Conservation (phyloP, 2,888 invertebrate genomes). For the Siphlonurus alternatus region DNA sequence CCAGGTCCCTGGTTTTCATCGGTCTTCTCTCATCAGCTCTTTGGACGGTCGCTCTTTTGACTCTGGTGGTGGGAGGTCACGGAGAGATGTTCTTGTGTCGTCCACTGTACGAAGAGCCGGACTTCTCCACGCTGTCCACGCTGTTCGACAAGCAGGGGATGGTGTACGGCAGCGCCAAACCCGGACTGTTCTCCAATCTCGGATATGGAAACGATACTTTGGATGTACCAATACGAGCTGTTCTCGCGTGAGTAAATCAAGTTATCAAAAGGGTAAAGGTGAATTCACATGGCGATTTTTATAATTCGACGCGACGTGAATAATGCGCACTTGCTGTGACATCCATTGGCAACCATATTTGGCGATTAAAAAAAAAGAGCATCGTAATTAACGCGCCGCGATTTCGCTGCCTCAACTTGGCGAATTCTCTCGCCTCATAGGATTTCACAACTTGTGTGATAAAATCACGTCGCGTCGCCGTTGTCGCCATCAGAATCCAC, state of each 20-base stretch:
- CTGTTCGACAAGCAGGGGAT: slow-evolving; percentile 50
- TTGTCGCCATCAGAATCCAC: too few species aligned
- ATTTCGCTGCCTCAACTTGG: too few species aligned
- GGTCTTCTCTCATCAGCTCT: slow-evolving; percentile 39
- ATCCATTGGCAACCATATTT: too few species aligned
- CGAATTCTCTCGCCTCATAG: too few species aligned
- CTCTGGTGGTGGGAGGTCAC: slow-evolving; percentile 44
- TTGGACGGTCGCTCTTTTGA: slow-evolving; percentile 39
- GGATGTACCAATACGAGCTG: slow-evolving; percentile 33
- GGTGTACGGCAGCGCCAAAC: slow-evolving; percentile 34
- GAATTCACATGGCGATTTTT: too few species aligned
- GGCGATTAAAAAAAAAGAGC: too few species aligned
- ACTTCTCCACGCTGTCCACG: slow-evolving; percentile 43
- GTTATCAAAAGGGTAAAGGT: too few species aligned
- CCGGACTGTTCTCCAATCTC: slow-evolving; percentile 33
- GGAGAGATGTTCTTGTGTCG: slow-evolving; percentile 53
- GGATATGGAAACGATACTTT: slow-evolving; percentile 36
- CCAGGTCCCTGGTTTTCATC: slow-evolving; percentile 37
- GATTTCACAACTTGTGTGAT: too few species aligned
- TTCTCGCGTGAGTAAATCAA: slow-evolving; percentile 28
- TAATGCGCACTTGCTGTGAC: too few species aligned
- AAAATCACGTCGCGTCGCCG: too few species aligned
- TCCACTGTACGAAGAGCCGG: slow-evolving; percentile 47
- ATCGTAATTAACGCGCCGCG: too few species aligned
- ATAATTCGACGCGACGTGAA: too few species aligned